These are phyloP conservation scores for Neuroterus valhalla DNA, from an alignment of 1,140 invertebrate species.

Conservation along the genomic window DNA sequence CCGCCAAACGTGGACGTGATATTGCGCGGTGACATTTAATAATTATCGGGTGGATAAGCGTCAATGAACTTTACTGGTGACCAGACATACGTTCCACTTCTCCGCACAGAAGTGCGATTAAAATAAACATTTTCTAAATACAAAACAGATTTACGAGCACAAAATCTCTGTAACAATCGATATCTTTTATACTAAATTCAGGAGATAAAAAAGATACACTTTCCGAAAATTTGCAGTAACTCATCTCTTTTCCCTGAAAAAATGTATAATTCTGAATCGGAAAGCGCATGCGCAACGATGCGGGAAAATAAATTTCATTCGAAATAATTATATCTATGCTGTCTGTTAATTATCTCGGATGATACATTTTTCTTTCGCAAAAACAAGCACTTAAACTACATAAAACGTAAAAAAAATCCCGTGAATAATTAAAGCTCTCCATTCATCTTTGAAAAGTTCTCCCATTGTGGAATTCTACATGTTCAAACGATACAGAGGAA, in stretches of 20 bases:
- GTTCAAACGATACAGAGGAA: not conserved
- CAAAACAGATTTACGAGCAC: not conserved
- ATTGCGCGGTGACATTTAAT: slow-evolving; percentile 23
- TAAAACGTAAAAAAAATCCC: not conserved
- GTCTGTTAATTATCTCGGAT: too few relatives aligned
- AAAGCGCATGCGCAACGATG: too few relatives aligned
- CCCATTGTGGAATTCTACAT: not conserved
- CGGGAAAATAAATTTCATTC: too few relatives aligned
- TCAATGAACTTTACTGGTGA: slow-evolving; percentile 14
- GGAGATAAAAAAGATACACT: too few relatives aligned
- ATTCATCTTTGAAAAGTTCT: slow-evolving; percentile 2
- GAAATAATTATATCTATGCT: too few relatives aligned
- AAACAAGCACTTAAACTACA: too few relatives aligned
- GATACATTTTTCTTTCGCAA: too few relatives aligned
- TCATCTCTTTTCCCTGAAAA: too few relatives aligned
- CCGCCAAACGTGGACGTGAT: slow-evolving; percentile 15
- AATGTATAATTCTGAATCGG: too few relatives aligned
- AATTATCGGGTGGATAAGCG: not conserved
- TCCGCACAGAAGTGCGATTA: not conserved
- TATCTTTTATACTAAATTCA: too few relatives aligned
- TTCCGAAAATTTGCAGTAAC: too few relatives aligned
- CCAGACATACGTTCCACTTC: not conserved
- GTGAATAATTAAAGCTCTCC: not conserved
- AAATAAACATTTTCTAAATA: not conserved
- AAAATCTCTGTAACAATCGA: not conserved